These are phyloP conservation scores for Drosophila azteca DNA, from an alignment of 1,140 invertebrate species.

Conservation along the genomic window DNA sequence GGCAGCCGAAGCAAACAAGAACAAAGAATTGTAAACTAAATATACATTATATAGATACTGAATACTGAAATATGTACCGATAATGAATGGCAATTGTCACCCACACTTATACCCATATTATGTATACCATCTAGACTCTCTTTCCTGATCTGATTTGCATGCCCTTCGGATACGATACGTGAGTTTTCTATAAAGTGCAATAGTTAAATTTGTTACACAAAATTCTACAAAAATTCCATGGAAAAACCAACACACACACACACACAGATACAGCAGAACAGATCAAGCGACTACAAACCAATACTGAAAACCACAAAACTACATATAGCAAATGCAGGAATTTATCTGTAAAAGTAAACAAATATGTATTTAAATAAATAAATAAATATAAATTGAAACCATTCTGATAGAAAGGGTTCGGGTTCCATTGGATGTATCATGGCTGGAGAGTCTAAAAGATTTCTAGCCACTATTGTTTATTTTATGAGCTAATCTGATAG, in stretches of 20 bases:
- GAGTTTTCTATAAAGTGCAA: constrained; percentile 59
- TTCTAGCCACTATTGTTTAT: too few relatives aligned
- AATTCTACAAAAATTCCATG: constrained; percentile 62
- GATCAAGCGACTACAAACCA: constrained; percentile 37
- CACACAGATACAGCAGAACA: constrained; percentile 19
- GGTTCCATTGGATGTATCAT: too few relatives aligned
- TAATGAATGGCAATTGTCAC: constrained; percentile 47
- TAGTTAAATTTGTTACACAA: constrained; percentile 79
- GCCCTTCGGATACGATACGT: constrained; percentile 24
- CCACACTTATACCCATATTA: constrained; percentile 33
- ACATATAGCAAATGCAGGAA: constrained; percentile 81
- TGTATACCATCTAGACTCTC: constrained; percentile 27
- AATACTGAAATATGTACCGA: constrained; percentile 43
- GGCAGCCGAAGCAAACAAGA: constrained; percentile 29
- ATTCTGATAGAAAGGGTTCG: neutral
- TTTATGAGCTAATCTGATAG: too few relatives aligned
- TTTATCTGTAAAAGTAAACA: constrained; percentile 78
- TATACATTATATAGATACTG: constrained; percentile 60
- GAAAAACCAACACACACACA: constrained; percentile 14
- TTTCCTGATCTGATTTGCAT: constrained; percentile 63
- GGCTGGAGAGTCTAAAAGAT: too few relatives aligned
- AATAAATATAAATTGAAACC: constrained; percentile 77
- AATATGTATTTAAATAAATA: constrained; percentile 79
- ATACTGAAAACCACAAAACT: constrained; percentile 56
- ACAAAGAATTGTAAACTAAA: constrained; percentile 62